Conservation (phyloP, 2,888 invertebrate genomes). For the Cyaniris semiargus region DNA sequence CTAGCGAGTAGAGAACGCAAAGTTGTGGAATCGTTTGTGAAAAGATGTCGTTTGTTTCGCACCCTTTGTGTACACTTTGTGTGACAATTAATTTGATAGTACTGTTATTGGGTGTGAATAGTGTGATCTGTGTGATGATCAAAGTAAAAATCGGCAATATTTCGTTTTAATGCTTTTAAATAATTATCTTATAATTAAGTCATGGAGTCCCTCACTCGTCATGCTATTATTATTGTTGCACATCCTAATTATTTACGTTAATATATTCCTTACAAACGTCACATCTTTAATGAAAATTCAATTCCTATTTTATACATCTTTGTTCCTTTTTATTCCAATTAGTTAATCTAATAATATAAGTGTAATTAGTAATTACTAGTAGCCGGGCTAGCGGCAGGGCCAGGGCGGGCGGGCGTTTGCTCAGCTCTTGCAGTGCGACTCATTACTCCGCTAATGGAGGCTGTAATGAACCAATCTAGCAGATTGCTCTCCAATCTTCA, state of each 20-base stretch:
- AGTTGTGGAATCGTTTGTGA: slow-evolving; percentile 10
- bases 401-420: slow-evolving; percentile 56
- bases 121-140: no score
- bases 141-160: background rate
- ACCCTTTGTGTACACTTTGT: background rate
- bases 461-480: slow-evolving; percentile 79
- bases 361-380: slow-evolving; percentile 30
- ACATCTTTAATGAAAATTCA: background rate
- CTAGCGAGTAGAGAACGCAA: background rate
- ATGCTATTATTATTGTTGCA: no score
- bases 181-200: no score
- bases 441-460: slow-evolving; percentile 78
- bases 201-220: no score
- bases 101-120: background rate
- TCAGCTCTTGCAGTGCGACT: slow-evolving; percentile 69
- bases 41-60: slow-evolving; percentile 2
- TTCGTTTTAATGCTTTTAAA: no score
- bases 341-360: slow-evolving; percentile 21
- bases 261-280: no score
- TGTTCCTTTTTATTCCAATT: background rate
- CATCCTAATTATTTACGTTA: no score
- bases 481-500: slow-evolving; percentile 78
- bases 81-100: background rate
- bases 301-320: background rate
- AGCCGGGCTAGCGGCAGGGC: background rate